Percentiles rank a stretch among this genome's conserved stretches.
Conservation (phyloP, 2,888 invertebrate genomes). For the Hemicrepidius hirtus region DNA sequence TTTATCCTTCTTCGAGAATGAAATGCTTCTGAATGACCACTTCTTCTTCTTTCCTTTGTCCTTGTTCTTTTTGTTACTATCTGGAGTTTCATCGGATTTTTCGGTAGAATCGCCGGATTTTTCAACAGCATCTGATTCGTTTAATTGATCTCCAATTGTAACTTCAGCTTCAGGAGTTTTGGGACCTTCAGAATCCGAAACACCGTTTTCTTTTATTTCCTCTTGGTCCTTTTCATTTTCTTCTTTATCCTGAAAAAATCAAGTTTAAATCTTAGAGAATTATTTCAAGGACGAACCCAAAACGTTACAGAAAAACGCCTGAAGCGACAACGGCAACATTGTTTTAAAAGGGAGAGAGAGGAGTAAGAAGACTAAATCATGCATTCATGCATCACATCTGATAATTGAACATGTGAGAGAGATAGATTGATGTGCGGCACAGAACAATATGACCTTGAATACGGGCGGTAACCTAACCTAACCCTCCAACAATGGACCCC, state of each 20-base stretch:
- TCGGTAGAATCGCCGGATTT: constrained; percentile 54
- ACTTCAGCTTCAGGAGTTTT: constrained; percentile 66
- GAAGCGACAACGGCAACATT: not conserved
- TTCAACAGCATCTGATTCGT: constrained; percentile 69
- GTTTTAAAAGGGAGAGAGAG: not conserved
- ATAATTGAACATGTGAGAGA: constrained; percentile 14
- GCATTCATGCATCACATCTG: constrained; percentile 24
- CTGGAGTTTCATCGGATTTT: constrained; percentile 62
- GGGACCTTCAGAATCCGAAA: constrained; percentile 65
- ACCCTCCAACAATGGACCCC: constrained; percentile 57
- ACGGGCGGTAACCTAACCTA: constrained; percentile 63
- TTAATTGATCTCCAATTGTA: constrained; percentile 69
- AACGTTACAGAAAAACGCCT: not conserved
- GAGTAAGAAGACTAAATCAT: not conserved
- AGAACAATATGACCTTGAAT: constrained; percentile 57
- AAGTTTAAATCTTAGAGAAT: too few species aligned
- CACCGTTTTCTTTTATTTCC: constrained; percentile 68
- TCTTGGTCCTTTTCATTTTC: constrained; percentile 64
- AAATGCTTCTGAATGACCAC: constrained; percentile 92
- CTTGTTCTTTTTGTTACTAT: constrained; percentile 66
- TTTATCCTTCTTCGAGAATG: constrained; percentile 91
- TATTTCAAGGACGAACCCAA: too few species aligned
- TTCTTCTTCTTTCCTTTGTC: constrained; percentile 85
- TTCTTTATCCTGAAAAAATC: constrained; percentile 67
- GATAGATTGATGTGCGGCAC: constrained; percentile 1